phyloP scores from a whole-genome alignment of 2,888 invertebrate genomes.

The Entomobrya proxima region DNA sequence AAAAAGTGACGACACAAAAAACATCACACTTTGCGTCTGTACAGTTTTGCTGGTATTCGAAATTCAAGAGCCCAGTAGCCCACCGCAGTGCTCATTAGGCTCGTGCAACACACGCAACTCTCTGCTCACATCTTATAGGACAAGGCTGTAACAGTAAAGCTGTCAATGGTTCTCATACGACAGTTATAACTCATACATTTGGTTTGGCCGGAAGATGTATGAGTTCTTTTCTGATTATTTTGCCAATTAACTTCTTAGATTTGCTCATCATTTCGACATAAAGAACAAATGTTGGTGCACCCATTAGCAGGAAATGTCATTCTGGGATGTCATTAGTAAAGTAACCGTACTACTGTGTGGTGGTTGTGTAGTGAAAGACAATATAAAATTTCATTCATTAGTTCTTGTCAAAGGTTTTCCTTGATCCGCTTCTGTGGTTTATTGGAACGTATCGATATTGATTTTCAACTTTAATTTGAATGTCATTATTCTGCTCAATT shows the following conservation, averaged over 20 bases:
- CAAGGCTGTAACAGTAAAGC: too few species aligned
- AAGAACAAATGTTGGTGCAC: background rate
- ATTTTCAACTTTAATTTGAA: constrained; percentile 24
- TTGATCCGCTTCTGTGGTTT: constrained; percentile 35
- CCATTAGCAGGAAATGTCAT: background rate
- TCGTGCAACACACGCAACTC: background rate
- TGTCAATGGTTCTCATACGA: too few species aligned
- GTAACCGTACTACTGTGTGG: too few species aligned
- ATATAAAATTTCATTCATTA: constrained; percentile 11
- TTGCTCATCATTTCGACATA: background rate
- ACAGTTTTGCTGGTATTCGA: background rate
- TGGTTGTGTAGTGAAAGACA: too few species aligned
- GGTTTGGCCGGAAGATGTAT: background rate
- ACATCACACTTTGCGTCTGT: background rate
- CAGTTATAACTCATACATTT: too few species aligned
- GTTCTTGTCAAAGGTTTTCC: background rate
- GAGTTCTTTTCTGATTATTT: background rate
- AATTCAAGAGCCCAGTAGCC: background rate
- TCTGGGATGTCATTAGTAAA: too few species aligned
- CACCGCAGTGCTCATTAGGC: background rate
- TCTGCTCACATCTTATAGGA: too few species aligned
- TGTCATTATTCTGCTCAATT: constrained; percentile 16
- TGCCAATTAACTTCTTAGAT: background rate
- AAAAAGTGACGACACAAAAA: constrained; percentile 35
- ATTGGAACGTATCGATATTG: background rate